A percentile compares a stretch with the other conserved stretches of the same genome.
Evolutionary conservation across 2,113 vertebrate species (phyloP).

Genomic region (Andinoacara biseriatus): DNA sequence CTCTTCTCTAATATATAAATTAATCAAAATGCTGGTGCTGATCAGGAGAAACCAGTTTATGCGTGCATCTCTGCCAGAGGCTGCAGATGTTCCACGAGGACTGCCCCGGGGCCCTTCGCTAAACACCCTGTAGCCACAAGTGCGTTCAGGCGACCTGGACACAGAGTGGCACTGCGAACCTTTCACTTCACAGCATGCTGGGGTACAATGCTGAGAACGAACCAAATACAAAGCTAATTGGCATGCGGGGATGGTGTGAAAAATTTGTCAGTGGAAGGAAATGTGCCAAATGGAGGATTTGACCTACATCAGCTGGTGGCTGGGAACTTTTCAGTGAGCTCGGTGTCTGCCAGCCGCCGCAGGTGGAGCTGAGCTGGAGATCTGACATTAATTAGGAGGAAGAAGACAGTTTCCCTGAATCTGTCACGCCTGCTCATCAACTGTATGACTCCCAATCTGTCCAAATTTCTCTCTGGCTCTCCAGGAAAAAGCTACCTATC

Average conservation of each 20-base stretch:
- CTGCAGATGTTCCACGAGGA: slow-evolving; percentile 3
- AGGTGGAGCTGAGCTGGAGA: slow-evolving; percentile 53
- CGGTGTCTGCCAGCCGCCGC: slow-evolving; percentile 27
- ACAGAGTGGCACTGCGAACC: not conserved
- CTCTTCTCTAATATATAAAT: too few relatives aligned
- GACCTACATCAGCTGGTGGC: slow-evolving; percentile 51
- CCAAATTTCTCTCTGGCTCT: not conserved
- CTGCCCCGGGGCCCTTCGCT: not conserved
- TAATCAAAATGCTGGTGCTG: too few relatives aligned
- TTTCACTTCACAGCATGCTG: not conserved
- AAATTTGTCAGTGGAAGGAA: slow-evolving; percentile 18
- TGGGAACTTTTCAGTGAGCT: not conserved
- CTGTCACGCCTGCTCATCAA: slow-evolving; percentile 51
- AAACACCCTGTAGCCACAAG: not conserved
- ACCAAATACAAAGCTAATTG: slow-evolving; percentile 33
- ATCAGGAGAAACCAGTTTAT: not conserved
- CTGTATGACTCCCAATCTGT: slow-evolving; percentile 30
- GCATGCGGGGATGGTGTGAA: slow-evolving; percentile 4
- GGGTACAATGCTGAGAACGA: not conserved
- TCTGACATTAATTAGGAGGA: slow-evolving; percentile 66
- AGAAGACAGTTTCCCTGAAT: slow-evolving; percentile 47
- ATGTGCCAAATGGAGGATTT: slow-evolving; percentile 43
- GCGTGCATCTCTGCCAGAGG: not conserved
- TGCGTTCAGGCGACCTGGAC: not conserved
- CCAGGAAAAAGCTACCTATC: slow-evolving; percentile 18